Percentiles rank a stretch among this genome's conserved stretches.
Evolutionary conservation across 2,888 invertebrate species (phyloP).

Genomic region (Alentia gelatinosa): DNA sequence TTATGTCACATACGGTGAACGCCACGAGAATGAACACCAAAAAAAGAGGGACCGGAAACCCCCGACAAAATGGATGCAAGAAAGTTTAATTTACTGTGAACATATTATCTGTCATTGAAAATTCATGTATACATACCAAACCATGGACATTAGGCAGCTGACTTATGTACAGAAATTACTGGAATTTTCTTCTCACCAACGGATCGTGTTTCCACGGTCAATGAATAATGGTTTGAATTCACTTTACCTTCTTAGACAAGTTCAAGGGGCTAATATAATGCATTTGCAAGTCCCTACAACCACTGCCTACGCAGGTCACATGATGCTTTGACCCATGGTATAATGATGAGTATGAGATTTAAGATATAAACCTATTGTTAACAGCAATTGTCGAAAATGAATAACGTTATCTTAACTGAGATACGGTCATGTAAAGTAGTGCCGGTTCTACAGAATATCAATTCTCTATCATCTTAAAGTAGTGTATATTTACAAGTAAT

Average conservation of each 20-base stretch:
- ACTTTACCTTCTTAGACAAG: neutral
- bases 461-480: too few species aligned
- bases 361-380: too few species aligned
- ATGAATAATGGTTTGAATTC: neutral
- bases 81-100: slow-evolving; percentile 6
- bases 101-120: slow-evolving; percentile 12
- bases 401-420: too few species aligned
- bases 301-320: too few species aligned
- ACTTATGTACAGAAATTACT: slow-evolving; percentile 27
- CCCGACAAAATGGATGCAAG: slow-evolving; percentile 25
- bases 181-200: neutral
- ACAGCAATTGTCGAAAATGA: too few species aligned
- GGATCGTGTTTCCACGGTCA: neutral
- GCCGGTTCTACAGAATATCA: too few species aligned
- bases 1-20: neutral
- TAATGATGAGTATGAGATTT: too few species aligned
- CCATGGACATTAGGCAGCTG: slow-evolving; percentile 47
- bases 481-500: too few species aligned
- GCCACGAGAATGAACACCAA: neutral
- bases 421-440: too few species aligned
- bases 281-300: neutral
- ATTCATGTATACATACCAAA: neutral
- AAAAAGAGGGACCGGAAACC: neutral
- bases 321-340: too few species aligned
- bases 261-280: neutral